These are phyloP conservation scores for Donacobius atricapilla DNA, from an alignment of 2,113 vertebrate species.

Conservation along the genomic window DNA sequence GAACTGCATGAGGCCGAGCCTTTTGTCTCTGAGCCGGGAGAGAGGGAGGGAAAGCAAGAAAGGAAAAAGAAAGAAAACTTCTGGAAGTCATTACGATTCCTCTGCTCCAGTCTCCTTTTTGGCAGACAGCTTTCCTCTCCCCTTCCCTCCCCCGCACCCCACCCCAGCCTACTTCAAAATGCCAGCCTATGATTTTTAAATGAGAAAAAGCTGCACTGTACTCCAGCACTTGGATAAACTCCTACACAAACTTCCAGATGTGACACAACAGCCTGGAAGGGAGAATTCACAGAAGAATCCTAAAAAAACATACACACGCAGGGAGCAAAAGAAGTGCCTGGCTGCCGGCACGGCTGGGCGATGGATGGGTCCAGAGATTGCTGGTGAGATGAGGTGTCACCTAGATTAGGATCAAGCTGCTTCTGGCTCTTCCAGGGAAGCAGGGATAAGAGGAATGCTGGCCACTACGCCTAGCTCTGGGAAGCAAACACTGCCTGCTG, in stretches of 20 bases:
- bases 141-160: not conserved
- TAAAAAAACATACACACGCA: conserved; percentile 2
- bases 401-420: not conserved
- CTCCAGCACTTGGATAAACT: conserved; percentile 83
- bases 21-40: conserved; percentile 31
- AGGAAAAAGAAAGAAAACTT: conserved; percentile 42
- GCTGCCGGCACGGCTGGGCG: not conserved
- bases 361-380: not conserved
- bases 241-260: conserved; percentile 91
- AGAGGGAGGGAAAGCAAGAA: conserved; percentile 23
- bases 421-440: not conserved
- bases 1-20: conserved; percentile 12
- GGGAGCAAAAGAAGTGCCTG: not conserved
- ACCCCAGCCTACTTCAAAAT: conserved; percentile 71
- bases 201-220: conserved; percentile 88
- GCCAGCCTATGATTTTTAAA: conserved; percentile 85
- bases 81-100: conserved; percentile 69
- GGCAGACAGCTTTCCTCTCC: conserved; percentile 62
- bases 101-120: conserved; percentile 66
- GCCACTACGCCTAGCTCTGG: not conserved
- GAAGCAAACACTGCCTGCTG: not conserved
- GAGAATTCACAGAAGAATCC: conserved; percentile 71
- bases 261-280: conserved; percentile 82
- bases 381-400: not conserved
- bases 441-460: not conserved